Evolutionary conservation across 2,888 invertebrate genomes (phyloP), one percentile per base, ranked within the genome.

Genomic region (Eupithecia vulgata): DNA sequence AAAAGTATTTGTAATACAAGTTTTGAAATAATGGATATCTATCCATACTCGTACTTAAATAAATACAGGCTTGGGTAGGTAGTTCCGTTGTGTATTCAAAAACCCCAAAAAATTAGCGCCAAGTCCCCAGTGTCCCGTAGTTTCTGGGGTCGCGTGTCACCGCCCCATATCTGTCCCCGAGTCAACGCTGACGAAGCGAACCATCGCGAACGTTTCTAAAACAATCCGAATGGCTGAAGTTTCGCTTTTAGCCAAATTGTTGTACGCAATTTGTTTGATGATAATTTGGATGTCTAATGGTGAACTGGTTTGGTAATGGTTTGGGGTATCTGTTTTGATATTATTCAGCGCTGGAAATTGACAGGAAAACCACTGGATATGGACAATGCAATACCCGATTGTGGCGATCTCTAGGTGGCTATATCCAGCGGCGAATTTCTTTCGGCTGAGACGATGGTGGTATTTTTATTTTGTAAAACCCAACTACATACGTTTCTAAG

Each of bases 81-180:
- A 52, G 12, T 52, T 1, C 25, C 21, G 57, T 57, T 25, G 21
- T 25, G 13, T 57, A 25, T 25, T 25, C 57, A 57, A 57, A 57
- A 25, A 25, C 57, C 25, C 57, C 13, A 57, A 25, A 57, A 57
- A 57, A 57, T 57, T 57, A 57, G 57, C 65, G 66, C 42, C 37
- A 78, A 79, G 80, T 82, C 70, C 75, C 12, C 15, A 84, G 71
- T 75, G 45, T 40, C 40, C 67, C 71, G 67, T 57, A 15, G 25
- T 71, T 6, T 1, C 5, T 0, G 59, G 30, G 73, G 21, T 91
- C 75, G 90, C 91, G 91, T 91, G 92, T 82, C 80, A 84, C 75
- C 69, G 73, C 77, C 84, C 90, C 88, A 92, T 92, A 91, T 88
- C 88, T 88, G 88, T 85, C 86, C 79, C 77, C 72, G 74, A 84